Conservation (phyloP, 2,888 invertebrate genomes). For the Apotomis capreana region DNA sequence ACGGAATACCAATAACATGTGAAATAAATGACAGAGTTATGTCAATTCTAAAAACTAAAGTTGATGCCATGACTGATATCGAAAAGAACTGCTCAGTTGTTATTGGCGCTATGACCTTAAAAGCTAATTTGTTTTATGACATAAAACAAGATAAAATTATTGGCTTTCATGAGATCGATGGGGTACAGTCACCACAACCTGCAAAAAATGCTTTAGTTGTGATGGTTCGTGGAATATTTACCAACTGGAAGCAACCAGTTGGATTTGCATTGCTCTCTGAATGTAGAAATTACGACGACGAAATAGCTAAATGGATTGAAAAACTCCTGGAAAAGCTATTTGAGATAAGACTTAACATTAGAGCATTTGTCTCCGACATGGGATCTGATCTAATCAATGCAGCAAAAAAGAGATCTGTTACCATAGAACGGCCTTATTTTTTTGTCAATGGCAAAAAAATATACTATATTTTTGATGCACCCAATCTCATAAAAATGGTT, state of each 20-base stretch:
- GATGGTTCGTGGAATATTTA: slow-evolving; percentile 17
- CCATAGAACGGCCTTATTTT: slow-evolving; percentile 49
- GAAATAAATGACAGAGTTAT: neutral
- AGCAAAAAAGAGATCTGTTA: slow-evolving; percentile 40
- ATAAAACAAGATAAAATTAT: slow-evolving; percentile 38
- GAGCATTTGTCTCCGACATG: slow-evolving; percentile 30
- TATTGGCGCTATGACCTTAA: slow-evolving; percentile 16
- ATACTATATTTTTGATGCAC: slow-evolving; percentile 53
- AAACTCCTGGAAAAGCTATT: slow-evolving; percentile 34
- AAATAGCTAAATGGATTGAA: slow-evolving; percentile 34
- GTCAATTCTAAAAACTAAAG: slow-evolving; percentile 7
- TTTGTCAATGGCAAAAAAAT: slow-evolving; percentile 49
- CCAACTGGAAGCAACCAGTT: slow-evolving; percentile 27
- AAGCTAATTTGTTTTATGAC: slow-evolving; percentile 29
- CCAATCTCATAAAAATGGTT: slow-evolving; percentile 50
- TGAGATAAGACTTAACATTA: slow-evolving; percentile 29
- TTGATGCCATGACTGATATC: slow-evolving; percentile 9
- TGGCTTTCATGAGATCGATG: slow-evolving; percentile 37
- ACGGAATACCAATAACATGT: slow-evolving; percentile 1
- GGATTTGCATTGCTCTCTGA: slow-evolving; percentile 1
- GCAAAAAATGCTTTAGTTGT: slow-evolving; percentile 11
- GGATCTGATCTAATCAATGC: slow-evolving; percentile 45
- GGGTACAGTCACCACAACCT: slow-evolving; percentile 9
- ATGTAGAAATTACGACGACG: slow-evolving; percentile 21
- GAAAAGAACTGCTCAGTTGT: slow-evolving; percentile 20